Conservation (phyloP, 2,113 vertebrate species). For the Lanius ludovicianus region DNA sequence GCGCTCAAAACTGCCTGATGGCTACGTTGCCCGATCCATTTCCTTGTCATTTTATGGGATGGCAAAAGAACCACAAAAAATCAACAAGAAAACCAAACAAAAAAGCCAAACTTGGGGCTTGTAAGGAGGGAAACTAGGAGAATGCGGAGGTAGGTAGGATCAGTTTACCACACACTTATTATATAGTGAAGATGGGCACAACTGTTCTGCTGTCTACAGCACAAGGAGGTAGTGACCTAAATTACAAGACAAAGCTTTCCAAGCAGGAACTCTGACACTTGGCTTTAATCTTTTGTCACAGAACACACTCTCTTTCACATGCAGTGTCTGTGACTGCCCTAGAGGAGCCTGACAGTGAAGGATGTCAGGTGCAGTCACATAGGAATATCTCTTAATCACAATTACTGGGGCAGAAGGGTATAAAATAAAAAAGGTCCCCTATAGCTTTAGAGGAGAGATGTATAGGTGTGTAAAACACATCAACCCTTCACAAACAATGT, state of each 20-base stretch:
- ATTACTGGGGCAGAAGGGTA: not conserved
- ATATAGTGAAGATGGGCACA: not conserved
- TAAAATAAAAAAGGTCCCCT: not conserved
- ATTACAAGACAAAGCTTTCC: slow-evolving; percentile 6
- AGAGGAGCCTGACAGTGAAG: not conserved
- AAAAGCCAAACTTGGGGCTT: not conserved
- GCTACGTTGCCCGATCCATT: not conserved
- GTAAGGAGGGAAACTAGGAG: not conserved
- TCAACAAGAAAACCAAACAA: not conserved
- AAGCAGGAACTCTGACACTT: not conserved
- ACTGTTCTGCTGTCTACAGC: not conserved
- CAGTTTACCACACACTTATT: not conserved
- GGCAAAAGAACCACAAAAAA: not conserved
- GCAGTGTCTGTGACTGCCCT: not conserved
- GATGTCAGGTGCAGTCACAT: not conserved
- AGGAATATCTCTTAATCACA: not conserved
- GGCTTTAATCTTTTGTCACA: not conserved
- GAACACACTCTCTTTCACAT: not conserved
- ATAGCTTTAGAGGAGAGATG: not conserved
- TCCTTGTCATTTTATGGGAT: not conserved
- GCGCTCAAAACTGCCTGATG: rapidly evolving
- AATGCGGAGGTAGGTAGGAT: not conserved
- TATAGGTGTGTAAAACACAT: not conserved
- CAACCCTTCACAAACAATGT: not conserved
- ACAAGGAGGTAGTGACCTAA: not conserved